These are phyloP conservation scores for Caenorhabditis tropicalis DNA, from an alignment of 1,140 invertebrate genomes.

Conservation along the genomic window DNA sequence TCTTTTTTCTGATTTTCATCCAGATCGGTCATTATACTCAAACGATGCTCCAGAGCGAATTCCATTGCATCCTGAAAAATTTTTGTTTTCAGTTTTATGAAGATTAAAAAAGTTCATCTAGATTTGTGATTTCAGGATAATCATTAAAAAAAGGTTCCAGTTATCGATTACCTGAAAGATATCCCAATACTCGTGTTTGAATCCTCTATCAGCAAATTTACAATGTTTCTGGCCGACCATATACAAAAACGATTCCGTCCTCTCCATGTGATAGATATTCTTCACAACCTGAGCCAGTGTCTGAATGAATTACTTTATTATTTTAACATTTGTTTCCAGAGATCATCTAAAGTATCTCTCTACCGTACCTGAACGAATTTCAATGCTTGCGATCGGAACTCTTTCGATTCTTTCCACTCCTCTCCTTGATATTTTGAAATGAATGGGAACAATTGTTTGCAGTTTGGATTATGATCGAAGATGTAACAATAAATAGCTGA, in stretches of 20 bases:
- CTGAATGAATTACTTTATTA: slow-evolving; percentile 59
- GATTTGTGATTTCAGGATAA: neutral
- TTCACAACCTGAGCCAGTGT: slow-evolving; percentile 69
- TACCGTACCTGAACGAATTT: slow-evolving; percentile 71
- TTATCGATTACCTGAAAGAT: slow-evolving; percentile 68
- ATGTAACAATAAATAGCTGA: slow-evolving; percentile 62
- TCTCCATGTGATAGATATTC: slow-evolving; percentile 71
- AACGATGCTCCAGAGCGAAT: slow-evolving; percentile 60
- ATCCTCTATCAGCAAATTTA: slow-evolving; percentile 68
- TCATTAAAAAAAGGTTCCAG: too few relatives aligned
- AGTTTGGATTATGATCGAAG: slow-evolving; percentile 67
- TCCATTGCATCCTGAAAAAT: slow-evolving; percentile 69
- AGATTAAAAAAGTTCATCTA: too few relatives aligned
- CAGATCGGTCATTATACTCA: slow-evolving; percentile 58
- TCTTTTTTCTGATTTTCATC: slow-evolving; percentile 62
- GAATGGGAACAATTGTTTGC: slow-evolving; percentile 68
- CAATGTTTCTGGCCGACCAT: slow-evolving; percentile 66
- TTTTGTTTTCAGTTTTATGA: too few relatives aligned
- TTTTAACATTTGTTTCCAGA: neutral
- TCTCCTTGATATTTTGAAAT: slow-evolving; percentile 66
- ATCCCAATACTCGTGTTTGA: slow-evolving; percentile 71
- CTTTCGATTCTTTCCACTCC: slow-evolving; percentile 62
- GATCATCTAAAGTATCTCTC: too few relatives aligned
- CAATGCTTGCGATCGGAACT: slow-evolving; percentile 67
- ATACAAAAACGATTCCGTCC: slow-evolving; percentile 60